These are phyloP conservation scores for Calosoma granatense DNA, from an alignment of 1,140 invertebrate genomes.

Conservation along the genomic window DNA sequence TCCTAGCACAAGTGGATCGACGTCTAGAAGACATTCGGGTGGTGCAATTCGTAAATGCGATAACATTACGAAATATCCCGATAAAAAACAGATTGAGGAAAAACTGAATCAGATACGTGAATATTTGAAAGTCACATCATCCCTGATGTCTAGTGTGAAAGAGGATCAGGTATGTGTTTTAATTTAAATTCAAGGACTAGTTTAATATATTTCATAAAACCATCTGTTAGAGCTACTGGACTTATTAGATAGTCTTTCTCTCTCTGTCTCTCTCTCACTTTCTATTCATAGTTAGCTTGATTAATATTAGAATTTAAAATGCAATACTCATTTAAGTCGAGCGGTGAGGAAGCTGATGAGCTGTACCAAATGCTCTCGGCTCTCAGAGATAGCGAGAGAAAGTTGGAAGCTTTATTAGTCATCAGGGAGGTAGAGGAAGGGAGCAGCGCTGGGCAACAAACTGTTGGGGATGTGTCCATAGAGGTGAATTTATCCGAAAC, in stretches of 20 bases:
- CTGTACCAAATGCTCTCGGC: slow-evolving; percentile 29
- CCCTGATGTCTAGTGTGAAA: slow-evolving; percentile 33
- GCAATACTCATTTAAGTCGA: too few relatives aligned
- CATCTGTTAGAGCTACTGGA: too few relatives aligned
- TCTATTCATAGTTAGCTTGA: neutral
- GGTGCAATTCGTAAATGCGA: slow-evolving; percentile 30
- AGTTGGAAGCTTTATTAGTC: slow-evolving; percentile 27
- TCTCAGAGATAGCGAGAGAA: slow-evolving; percentile 32
- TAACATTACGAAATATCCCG: slow-evolving; percentile 33
- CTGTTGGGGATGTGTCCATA: slow-evolving; percentile 13
- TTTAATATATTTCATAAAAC: slow-evolving; percentile 8
- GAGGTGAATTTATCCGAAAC: slow-evolving; percentile 21
- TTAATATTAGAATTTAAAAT: too few relatives aligned
- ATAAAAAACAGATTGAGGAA: slow-evolving; percentile 33
- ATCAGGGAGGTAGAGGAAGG: slow-evolving; percentile 18
- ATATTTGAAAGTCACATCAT: slow-evolving; percentile 33
- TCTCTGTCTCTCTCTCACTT: too few relatives aligned
- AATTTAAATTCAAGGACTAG: slow-evolving; percentile 10
- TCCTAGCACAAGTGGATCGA: slow-evolving; percentile 8
- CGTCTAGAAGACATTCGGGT: slow-evolving; percentile 27
- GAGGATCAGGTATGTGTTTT: slow-evolving; percentile 31
- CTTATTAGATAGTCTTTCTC: too few relatives aligned
- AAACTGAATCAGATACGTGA: slow-evolving; percentile 35
- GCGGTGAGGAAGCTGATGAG: slow-evolving; percentile 22
- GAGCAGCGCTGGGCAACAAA: neutral